Evolutionary conservation across 2,113 vertebrate species (phyloP), one percentile per base, ranked within the genome.

Genomic region (Takifugu flavidus): DNA sequence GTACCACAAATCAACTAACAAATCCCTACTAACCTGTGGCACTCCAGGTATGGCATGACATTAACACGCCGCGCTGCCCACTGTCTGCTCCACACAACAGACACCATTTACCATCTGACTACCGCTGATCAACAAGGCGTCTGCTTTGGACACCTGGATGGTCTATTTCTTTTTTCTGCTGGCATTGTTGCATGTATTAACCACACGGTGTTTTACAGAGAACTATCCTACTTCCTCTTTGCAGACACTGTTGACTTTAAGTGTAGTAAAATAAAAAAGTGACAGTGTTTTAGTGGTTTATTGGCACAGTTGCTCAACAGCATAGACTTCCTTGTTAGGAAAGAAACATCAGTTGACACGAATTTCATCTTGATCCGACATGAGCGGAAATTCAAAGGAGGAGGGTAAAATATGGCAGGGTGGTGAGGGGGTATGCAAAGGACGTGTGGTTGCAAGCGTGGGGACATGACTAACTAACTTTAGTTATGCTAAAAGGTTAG

Each of bases 1-100:
- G 93, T 93, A 95, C 90, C 93, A 93, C 91, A 96, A 95, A 95
- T 94, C 94, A 77, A 94, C 94, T 96, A 95, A 95, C 93, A 96
- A 95, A 95, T 86, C 94, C 86, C 91, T 96, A 95, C 94, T 96
- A 96, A 95, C 95, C 87, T 94, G 93, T 94, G 94, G 93, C 93
- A 93, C 83, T 91, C 94, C 94, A 97, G 95, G 95, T 96, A 97
- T 72, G 94, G 92, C 94, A 89, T 90, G 92, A 82, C 86, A 78
- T 88, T 90, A 92, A 91, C 87, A 82, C 75, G 62, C 70, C 15
- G 50, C 49, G 80, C 79, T 82, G 56, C 60, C 65, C 34, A 28
- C 52, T 57, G 56, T 67, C 74, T 67, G 64, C 72, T 52, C 57
- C 34, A 61, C 62, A 76, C 67, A 45, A 55, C 53, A 64, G 65